Base-by-base conservation (phyloP, 1,140 invertebrate genomes). In the Drosophila sp. region DNA sequence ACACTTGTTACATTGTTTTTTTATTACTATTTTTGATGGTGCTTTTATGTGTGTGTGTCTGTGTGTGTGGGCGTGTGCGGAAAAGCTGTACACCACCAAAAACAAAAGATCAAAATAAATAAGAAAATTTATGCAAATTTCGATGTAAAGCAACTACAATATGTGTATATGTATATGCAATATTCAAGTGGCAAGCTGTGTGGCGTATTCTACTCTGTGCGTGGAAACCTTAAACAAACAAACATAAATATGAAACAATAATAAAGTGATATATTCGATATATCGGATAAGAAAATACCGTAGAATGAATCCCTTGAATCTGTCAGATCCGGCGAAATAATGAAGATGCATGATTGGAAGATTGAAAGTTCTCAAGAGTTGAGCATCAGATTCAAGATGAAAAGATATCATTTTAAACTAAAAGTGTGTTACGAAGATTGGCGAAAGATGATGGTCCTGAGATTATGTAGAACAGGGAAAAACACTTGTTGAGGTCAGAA, bases 1-100 rank as follows among this genome's bases (percentile, higher is more conserved):
- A 36, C 36, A 25, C 25, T 14, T 7, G 46, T 8, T 9, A n/a
- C 11, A 43, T 34, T 57, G 40, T 57, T 34, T 48, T 45, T 67
- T 63, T 21, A 25, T 21, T 7, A 8, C 16, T 9, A 38, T 67
- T 56, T 63, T 36, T 50, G 36, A 25, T 25, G 6, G 45, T 62
- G 65, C 64, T 62, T 38, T 16, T 43, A 14, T 38, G 43, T 27
- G 14, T 7, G n/a, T 69, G 36, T 48, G 54, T 62, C 67, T 63
- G 41, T 45, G 41, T 32, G 8, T 21, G 21, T 50, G 11, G 29
- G 43, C 58, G 72, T 66, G 72, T 58, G 50, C 58, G 70, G 62
- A 70, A 38, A 58, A 34, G 61, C 36, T 8, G 9, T 34, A 14
- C 43, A 36, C n/a, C n/a, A n/a, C n/a, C 29, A 34, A 50, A 50